Conservation (phyloP, 2,113 vertebrate genomes). For the Entosphenus tridentatus region DNA sequence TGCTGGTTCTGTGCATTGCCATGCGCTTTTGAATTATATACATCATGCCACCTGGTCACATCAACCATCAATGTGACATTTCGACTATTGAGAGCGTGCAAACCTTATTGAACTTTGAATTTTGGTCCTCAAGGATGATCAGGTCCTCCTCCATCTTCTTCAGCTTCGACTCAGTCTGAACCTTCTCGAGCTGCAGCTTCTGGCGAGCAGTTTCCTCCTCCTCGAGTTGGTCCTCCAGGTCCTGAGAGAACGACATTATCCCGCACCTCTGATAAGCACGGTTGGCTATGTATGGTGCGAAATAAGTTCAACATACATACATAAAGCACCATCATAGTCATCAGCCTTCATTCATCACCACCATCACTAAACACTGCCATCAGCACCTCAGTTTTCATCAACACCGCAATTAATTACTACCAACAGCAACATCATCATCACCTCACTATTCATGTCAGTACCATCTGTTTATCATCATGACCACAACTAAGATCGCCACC, state of each 20-base stretch:
- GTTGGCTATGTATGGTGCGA: no score
- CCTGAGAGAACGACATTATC: slow-evolving; percentile 21
- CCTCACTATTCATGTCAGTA: neutral
- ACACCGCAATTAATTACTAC: neutral
- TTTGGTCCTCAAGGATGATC: slow-evolving; percentile 75
- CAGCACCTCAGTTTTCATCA: neutral
- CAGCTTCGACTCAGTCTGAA: slow-evolving; percentile 65
- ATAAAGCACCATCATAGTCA: neutral
- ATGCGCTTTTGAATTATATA: no score
- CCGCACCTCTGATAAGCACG: no score
- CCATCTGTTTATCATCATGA: no score
- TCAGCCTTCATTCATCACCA: neutral
- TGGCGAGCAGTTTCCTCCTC: slow-evolving; percentile 82
- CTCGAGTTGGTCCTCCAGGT: slow-evolving; percentile 83
- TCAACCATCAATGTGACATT: no score
- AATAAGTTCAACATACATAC: no score
- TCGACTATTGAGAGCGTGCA: neutral
- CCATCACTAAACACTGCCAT: neutral
- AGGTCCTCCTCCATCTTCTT: slow-evolving; percentile 85
- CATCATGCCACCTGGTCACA: no score
- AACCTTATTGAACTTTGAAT: slow-evolving; percentile 68
- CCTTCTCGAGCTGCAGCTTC: slow-evolving; percentile 86
- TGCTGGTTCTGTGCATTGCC: no score
- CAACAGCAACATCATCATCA: neutral
- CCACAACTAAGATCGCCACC: no score